Conservation (phyloP, 2,113 vertebrate species). For the Nothocercus julius region DNA sequence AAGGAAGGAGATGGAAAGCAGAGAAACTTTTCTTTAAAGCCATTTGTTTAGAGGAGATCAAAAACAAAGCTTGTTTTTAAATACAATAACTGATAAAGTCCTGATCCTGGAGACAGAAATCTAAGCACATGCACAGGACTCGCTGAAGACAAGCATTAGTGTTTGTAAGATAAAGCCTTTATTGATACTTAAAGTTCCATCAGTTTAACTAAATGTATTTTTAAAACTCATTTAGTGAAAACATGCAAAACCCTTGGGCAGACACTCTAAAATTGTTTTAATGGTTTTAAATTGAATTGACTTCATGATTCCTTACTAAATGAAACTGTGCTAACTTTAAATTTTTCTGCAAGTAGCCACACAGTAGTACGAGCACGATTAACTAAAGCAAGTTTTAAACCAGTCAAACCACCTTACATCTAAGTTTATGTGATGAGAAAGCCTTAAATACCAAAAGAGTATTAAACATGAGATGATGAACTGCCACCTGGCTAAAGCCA, state of each 20-base stretch:
- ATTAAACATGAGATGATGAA: not conserved
- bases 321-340: conserved; percentile 63
- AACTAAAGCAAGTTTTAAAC: conserved; percentile 32
- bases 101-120: conserved; percentile 58
- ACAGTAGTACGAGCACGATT: not conserved
- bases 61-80: conserved; percentile 24
- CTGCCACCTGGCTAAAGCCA: not conserved
- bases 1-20: not conserved
- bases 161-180: conserved; percentile 70
- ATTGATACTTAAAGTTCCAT: conserved; percentile 73
- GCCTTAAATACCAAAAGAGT: conserved; percentile 21
- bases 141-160: conserved; percentile 56
- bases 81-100: not conserved
- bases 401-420: not conserved
- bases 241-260: conserved; percentile 73
- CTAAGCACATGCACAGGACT: conserved; percentile 53
- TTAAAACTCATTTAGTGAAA: conserved; percentile 73
- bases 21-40: not conserved
- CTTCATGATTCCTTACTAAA: conserved; percentile 67
- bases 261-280: conserved; percentile 70
- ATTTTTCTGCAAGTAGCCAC: conserved; percentile 60
- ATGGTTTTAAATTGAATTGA: conserved; percentile 71
- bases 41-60: not conserved
- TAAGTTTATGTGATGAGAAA: not conserved
- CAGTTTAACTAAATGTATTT: conserved; percentile 73